A percentile compares a stretch with the other conserved stretches of the same genome.
Conservation (phyloP, 2,797 vertebrate species). For the Arctocebus calabarensis region DNA sequence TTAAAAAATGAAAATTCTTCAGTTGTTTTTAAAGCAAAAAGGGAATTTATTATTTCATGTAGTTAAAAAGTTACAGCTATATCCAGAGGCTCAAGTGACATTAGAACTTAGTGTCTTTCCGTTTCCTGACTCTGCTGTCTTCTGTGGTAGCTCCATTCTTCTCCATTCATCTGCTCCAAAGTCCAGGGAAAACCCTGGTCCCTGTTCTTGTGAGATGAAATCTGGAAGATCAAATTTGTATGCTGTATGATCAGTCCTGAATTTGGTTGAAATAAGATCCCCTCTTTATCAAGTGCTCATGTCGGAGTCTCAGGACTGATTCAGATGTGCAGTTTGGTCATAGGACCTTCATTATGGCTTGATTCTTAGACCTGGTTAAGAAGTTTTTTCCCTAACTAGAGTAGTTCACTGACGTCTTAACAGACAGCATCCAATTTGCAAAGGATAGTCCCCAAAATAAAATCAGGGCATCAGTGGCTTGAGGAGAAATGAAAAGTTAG, state of each 20-base stretch:
- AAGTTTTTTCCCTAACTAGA: background rate
- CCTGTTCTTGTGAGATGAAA: background rate
- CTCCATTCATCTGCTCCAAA: background rate
- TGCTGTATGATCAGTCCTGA: background rate
- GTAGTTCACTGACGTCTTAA: background rate
- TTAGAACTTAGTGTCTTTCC: background rate
- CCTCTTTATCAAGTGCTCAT: background rate
- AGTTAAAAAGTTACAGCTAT: background rate
- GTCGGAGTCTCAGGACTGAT: background rate
- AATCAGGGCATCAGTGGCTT: background rate
- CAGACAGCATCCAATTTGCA: background rate
- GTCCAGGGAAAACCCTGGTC: background rate
- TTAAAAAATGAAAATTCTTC: background rate
- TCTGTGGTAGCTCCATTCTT: background rate
- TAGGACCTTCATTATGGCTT: background rate
- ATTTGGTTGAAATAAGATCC: background rate
- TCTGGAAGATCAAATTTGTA: background rate
- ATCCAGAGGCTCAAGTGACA: background rate
- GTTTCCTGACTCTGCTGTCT: background rate
- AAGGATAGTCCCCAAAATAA: background rate
- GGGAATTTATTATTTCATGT: background rate
- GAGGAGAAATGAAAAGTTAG: background rate
- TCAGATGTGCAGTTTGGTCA: background rate
- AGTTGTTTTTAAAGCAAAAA: background rate
- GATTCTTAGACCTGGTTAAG: background rate